phyloP scores from a whole-genome alignment of 2,888 invertebrate genomes.

The Chesias legatella region DNA sequence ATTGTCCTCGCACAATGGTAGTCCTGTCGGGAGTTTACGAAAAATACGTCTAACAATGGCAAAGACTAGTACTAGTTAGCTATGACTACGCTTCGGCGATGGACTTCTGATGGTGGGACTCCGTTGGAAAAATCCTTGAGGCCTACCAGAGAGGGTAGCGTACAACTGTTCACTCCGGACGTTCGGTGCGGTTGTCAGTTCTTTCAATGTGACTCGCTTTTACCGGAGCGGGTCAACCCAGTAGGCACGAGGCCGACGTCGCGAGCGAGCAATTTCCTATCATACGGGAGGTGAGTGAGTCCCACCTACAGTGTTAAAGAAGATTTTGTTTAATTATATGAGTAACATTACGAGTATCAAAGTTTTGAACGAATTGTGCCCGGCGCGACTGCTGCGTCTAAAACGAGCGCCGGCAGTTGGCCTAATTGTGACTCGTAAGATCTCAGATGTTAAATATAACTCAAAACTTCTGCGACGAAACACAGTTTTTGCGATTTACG shows the following conservation, averaged over 20 bases:
- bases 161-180: constrained; percentile 86
- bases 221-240: constrained; percentile 87
- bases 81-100: constrained; percentile 80
- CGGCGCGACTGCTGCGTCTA: constrained; percentile 73
- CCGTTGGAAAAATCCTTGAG: constrained; percentile 82
- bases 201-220: constrained; percentile 88
- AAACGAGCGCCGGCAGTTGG: constrained; percentile 75
- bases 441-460: constrained; percentile 71
- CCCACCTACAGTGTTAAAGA: constrained; percentile 39
- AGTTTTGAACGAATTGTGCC: constrained; percentile 58
- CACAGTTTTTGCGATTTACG: constrained; percentile 50
- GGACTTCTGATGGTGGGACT: constrained; percentile 85
- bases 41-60: constrained; percentile 50
- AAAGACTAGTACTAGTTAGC: constrained; percentile 51
- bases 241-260: constrained; percentile 84
- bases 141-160: constrained; percentile 86
- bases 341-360: constrained; percentile 51
- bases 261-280: constrained; percentile 75
- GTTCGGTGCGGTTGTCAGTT: constrained; percentile 93
- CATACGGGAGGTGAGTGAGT: constrained; percentile 68
- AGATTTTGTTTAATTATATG: constrained; percentile 53
- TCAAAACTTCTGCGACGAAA: constrained; percentile 52
- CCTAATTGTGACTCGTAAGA: constrained; percentile 73
- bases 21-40: constrained; percentile 37
- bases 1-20: constrained; percentile 43